phyloP scores from a whole-genome alignment of 2,113 vertebrate species.

The Caranx melampygus region DNA sequence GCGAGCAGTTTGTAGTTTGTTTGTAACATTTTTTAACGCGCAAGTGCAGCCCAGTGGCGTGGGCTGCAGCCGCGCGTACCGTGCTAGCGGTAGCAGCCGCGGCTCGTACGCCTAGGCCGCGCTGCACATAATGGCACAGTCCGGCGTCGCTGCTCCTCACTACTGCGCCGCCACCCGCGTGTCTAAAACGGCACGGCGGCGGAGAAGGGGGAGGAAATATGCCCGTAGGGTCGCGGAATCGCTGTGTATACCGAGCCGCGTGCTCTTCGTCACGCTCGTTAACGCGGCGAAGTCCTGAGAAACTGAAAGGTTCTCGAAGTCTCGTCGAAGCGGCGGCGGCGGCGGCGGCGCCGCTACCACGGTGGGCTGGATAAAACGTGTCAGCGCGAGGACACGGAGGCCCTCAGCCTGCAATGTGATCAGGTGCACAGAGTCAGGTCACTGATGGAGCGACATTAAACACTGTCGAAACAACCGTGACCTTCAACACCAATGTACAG shows the following conservation, averaged over 20 bases:
- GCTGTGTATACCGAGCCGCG: background rate
- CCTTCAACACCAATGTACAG: background rate
- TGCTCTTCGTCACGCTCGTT: conserved; percentile 3
- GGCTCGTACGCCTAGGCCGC: conserved; percentile 64
- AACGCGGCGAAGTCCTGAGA: background rate
- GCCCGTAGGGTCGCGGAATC: background rate
- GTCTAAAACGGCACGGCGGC: conserved; percentile 12
- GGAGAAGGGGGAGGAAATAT: background rate
- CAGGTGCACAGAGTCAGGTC: background rate
- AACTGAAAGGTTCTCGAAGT: background rate
- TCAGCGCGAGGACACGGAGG: background rate
- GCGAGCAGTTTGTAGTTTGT: background rate
- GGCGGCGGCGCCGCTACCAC: background rate
- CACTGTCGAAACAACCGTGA: background rate
- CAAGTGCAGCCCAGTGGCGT: background rate
- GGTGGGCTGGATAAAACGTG: background rate
- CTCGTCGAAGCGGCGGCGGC: conserved; percentile 1
- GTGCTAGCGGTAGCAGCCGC: conserved; percentile 75
- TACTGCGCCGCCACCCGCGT: conserved; percentile 44
- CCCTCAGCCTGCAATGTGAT: background rate
- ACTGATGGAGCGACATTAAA: background rate
- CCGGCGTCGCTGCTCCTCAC: background rate
- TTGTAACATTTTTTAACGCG: background rate
- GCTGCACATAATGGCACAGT: conserved; percentile 26
- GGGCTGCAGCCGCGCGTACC: conserved; percentile 49